A percentile compares a stretch with the other conserved stretches of the same genome.
These are phyloP conservation scores for Orchesella cincta DNA, from an alignment of 1,140 invertebrate genomes.

Conservation along the genomic window DNA sequence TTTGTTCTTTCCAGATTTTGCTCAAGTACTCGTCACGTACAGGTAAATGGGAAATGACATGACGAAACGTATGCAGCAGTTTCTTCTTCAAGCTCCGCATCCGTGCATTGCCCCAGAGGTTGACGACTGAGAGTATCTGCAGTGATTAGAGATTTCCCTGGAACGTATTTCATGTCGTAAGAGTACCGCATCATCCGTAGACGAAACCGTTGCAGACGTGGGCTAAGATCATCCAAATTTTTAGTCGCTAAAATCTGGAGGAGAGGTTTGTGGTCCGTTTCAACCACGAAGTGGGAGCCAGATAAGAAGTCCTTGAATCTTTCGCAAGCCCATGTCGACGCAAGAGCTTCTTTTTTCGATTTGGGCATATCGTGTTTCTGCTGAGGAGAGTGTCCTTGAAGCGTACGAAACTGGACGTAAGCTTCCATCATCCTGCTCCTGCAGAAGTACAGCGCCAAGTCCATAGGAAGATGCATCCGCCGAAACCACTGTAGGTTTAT, in stretches of 20 bases:
- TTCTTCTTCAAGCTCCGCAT: background rate
- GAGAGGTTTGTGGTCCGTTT: constrained; percentile 54
- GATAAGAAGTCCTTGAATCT: constrained; percentile 50
- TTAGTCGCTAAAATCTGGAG: constrained; percentile 51
- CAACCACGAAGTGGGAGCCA: constrained; percentile 49
- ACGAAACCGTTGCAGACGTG: constrained; percentile 56
- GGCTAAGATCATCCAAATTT: constrained; percentile 52
- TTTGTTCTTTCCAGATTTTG: constrained; percentile 11
- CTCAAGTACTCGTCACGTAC: background rate
- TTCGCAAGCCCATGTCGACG: constrained; percentile 51
- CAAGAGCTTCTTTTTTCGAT: constrained; percentile 54
- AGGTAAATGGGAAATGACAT: background rate
- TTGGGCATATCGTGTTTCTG: constrained; percentile 52
- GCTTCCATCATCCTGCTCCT: constrained; percentile 42
- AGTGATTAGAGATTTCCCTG: constrained; percentile 52
- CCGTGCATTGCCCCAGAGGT: constrained; percentile 19
- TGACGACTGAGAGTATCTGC: constrained; percentile 53
- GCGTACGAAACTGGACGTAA: constrained; percentile 53
- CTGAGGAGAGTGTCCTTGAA: constrained; percentile 45
- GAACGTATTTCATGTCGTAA: constrained; percentile 52
- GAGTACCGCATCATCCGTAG: constrained; percentile 54
- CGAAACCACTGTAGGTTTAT: constrained; percentile 3
- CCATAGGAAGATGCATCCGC: constrained; percentile 51
- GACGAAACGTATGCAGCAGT: background rate
- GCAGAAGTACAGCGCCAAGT: constrained; percentile 51